These are phyloP conservation scores for Epinotia demarniana DNA, from an alignment of 2,888 invertebrate genomes.

Conservation along the genomic window DNA sequence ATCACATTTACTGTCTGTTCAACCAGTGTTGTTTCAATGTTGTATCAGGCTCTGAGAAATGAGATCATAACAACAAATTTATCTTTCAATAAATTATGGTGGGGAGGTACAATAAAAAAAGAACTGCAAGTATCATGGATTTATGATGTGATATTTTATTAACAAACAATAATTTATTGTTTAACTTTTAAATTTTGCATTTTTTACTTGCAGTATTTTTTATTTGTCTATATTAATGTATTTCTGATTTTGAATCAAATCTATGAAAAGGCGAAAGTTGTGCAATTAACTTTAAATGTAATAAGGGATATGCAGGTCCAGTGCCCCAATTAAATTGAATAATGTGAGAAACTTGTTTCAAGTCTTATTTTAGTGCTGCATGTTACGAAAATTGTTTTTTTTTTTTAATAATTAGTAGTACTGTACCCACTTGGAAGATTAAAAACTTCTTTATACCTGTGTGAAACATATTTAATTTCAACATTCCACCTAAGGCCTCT, in stretches of 20 bases:
- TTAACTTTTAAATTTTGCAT: constrained; percentile 47
- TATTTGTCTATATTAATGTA: constrained; percentile 41
- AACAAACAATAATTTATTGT: constrained; percentile 68
- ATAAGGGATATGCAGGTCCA: constrained; percentile 73
- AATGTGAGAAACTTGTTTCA: constrained; percentile 47
- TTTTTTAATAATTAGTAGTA: constrained; percentile 48
- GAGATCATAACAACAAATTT: constrained; percentile 59
- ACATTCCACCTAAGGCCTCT: neutral
- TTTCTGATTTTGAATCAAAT: constrained; percentile 41
- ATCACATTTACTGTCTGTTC: constrained; percentile 62
- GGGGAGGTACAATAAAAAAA: constrained; percentile 62
- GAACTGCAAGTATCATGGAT: constrained; percentile 79
- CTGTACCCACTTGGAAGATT: constrained; percentile 59
- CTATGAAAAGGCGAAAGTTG: constrained; percentile 33
- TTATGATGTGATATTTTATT: constrained; percentile 81
- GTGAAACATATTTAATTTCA: constrained; percentile 60
- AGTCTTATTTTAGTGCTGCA: constrained; percentile 49
- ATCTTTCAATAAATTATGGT: constrained; percentile 56
- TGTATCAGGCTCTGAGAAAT: constrained; percentile 58
- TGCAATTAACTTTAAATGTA: constrained; percentile 50
- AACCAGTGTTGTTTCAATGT: constrained; percentile 60
- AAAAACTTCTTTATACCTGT: constrained; percentile 72
- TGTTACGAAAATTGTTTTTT: constrained; percentile 52
- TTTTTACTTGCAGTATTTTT: constrained; percentile 45
- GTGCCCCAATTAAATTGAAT: constrained; percentile 67